phyloP scores from a whole-genome alignment of 1,140 invertebrate genomes.

The Cryptotermes secundus region DNA sequence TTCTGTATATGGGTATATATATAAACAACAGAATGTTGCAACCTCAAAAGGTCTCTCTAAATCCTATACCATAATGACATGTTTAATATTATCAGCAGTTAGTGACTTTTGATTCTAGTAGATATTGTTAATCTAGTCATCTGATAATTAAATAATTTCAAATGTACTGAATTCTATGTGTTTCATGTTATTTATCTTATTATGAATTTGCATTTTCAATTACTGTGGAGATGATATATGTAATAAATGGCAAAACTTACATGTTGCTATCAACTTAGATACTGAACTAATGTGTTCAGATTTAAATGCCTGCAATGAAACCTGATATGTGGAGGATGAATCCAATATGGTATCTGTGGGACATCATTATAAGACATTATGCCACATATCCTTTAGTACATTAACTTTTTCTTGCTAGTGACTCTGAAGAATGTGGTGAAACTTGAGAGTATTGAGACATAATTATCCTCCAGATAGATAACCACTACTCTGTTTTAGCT shows the following conservation, averaged over 20 bases:
- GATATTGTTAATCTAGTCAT: slow-evolving; percentile 8
- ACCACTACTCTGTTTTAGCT: background rate
- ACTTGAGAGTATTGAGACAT: background rate
- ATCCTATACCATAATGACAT: background rate
- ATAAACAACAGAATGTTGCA: background rate
- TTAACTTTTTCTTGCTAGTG: background rate
- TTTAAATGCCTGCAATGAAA: background rate
- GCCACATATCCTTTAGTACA: slow-evolving; percentile 2
- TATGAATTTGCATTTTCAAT: background rate
- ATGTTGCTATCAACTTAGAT: background rate
- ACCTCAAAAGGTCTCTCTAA: background rate
- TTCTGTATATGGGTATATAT: background rate
- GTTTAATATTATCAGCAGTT: background rate
- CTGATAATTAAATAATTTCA: slow-evolving; percentile 5
- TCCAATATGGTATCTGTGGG: slow-evolving; percentile 7
- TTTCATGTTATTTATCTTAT: slow-evolving; percentile 9
- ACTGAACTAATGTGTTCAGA: background rate
- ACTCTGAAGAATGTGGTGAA: background rate
- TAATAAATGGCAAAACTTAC: background rate
- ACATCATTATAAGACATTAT: background rate
- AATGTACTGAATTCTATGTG: slow-evolving; percentile 3
- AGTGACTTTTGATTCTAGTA: background rate
- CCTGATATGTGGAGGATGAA: background rate
- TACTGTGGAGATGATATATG: background rate
- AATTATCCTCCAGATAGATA: background rate